Evolutionary conservation across 1,140 invertebrate species (phyloP).

Genomic region (Drosophila nigrodunni): DNA sequence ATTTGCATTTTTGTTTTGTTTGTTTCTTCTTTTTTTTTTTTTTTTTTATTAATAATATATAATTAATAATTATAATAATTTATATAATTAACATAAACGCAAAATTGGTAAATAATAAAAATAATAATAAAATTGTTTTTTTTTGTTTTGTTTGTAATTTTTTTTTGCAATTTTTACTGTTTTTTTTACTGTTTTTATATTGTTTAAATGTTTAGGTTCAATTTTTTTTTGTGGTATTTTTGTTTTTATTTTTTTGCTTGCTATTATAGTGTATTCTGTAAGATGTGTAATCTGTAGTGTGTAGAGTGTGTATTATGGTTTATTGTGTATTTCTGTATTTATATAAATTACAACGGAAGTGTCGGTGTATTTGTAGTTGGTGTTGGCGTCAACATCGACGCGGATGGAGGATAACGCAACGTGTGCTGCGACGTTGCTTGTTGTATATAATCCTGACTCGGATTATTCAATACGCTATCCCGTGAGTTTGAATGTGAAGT

Average conservation of each 20-base stretch:
- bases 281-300: no score
- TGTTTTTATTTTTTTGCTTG: constrained; percentile 44
- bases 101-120: constrained; percentile 84
- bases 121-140: constrained; percentile 80
- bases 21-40: constrained; percentile 44
- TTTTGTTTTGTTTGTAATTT: constrained; percentile 50
- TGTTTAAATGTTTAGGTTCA: constrained; percentile 47
- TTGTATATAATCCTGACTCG: constrained; percentile 85
- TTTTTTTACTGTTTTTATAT: constrained; percentile 53
- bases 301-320: no score
- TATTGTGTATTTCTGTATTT: constrained; percentile 41
- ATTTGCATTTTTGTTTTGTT: constrained; percentile 61
- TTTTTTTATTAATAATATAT: constrained; percentile 82
- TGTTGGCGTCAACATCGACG: constrained; percentile 85
- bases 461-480: constrained; percentile 87
- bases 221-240: constrained; percentile 35
- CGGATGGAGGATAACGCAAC: constrained; percentile 85
- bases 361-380: constrained; percentile 85
- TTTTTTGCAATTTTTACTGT: constrained; percentile 50
- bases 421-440: constrained; percentile 85
- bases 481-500: constrained; percentile 89
- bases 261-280: constrained; percentile 2
- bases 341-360: constrained; percentile 85
- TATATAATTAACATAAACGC: constrained; percentile 83
- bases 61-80: constrained; percentile 84